Evolutionary conservation across 1,140 invertebrate species (phyloP), one percentile per base, ranked within the genome.

Genomic region (Philaenus spumarius): DNA sequence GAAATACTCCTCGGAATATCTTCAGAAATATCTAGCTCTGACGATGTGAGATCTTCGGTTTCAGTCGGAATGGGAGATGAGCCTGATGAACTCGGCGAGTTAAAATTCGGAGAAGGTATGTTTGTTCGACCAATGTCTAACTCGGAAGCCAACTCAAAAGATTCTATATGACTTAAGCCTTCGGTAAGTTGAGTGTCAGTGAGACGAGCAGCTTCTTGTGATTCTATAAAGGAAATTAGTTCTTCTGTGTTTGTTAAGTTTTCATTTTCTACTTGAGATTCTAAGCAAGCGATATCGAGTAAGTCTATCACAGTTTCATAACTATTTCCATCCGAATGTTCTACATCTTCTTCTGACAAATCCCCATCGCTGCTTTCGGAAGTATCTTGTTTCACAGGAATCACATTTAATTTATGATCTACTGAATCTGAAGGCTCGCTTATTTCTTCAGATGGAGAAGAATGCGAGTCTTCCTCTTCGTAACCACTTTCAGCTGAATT

Each of bases 401-500:
- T 47, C 3, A 47, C 14, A 14, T 47, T 22, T 2, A 47, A 20
- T 12, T 20, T 20, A n/a, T n/a, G n/a, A 22, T 40, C 52, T 12
- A 24, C 19, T 5, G 30, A 17, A 12, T 50, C 26, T 6, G 23
- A 2, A 15, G 23, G 30, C 5, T 23, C n/a, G 12, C 4, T 50
- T 37, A 37, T 53, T 48, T 57, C 52, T 26, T 53, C 51, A 19
- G 55, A 47, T 23, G 59, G 50, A 17, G 58, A 57, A 20, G 23
- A 35, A 2, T 24, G 23, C 19, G 30, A 51, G n/a, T 59, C 61
- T 9, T 65, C 65, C 17, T 69, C 67, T 55, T 71, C 67, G 20
- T 65, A 68, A 40, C 66, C 65, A 47, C 66, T 69, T 39, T 69
- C 68, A 1, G 64, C 64, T n/a, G 64, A 65, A 19, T 42, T 60